phyloP scores from a whole-genome alignment of 1,140 invertebrate species.

The Anagrus nilaparvatae region DNA sequence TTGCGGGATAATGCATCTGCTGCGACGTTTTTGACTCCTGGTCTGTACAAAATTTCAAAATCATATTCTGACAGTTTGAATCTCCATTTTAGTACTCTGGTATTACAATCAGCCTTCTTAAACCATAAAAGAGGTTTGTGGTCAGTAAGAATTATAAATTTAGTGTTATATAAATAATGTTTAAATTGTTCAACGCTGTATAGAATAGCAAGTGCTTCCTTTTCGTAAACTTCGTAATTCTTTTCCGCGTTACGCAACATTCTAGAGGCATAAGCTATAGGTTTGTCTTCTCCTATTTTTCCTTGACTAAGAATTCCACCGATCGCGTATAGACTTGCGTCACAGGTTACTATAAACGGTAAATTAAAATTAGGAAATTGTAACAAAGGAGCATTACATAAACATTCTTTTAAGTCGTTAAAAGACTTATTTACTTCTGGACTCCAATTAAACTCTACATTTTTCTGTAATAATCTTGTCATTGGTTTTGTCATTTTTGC shows the following conservation, averaged over 20 bases:
- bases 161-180: too few relatives aligned
- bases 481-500: constrained; percentile 24
- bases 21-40: neutral
- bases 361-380: constrained; percentile 26
- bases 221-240: too few relatives aligned
- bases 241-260: too few relatives aligned
- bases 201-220: too few relatives aligned
- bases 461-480: constrained; percentile 27
- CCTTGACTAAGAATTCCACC: too few relatives aligned
- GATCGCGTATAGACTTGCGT: too few relatives aligned
- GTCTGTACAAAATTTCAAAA: neutral
- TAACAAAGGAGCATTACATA: constrained; percentile 24
- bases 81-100: neutral
- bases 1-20: neutral
- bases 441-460: constrained; percentile 24
- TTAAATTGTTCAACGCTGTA: too few relatives aligned
- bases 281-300: too few relatives aligned
- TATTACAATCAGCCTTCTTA: too few relatives aligned
- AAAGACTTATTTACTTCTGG: constrained; percentile 22
- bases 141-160: too few relatives aligned
- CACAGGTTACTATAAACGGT: constrained; percentile 29
- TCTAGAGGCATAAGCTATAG: too few relatives aligned
- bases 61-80: neutral
- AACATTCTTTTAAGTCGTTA: constrained; percentile 20
- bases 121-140: too few relatives aligned